Evolutionary conservation across 2,113 vertebrate species (phyloP), one percentile per base, ranked within the genome.

Genomic region (Pteruthius melanotis): DNA sequence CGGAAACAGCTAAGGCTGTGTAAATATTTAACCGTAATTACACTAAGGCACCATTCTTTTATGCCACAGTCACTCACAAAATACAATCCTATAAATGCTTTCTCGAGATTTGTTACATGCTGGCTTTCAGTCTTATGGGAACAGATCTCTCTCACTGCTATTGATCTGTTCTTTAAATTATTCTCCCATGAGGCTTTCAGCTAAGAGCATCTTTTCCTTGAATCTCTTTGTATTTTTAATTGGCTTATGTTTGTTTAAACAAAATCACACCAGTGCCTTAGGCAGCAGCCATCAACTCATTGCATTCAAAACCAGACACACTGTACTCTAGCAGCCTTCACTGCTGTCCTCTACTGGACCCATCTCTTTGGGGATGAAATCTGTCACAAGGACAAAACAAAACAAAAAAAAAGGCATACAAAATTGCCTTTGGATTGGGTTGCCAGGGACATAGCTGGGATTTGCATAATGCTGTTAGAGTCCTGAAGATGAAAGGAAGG

Each of bases 231-330:
- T 96, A 91, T 95, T 97, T 97, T 97, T 97, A 97, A 97, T 97
- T 97, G 96, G 95, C 95, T 97, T 97, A 97, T 94, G 96, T 97
- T 97, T 97, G 96, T 97, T 97, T 97, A 97, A 97, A 97, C 89
- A 97, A 96, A 97, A 97, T 96, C 96, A 94, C 95, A 96, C 89
- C 72, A 96, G 74, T 45, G 95, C 95, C 94, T 96, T 80, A 94
- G 92, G 96, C 91, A 87, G 68, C 53, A 94, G 70, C 64, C 85
- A 7, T 87, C 28, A 5, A 82, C 70, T 89, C 84, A 56, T 83
- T 92, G 68, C 66, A 87, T 95, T 97, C 80, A 94, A 87, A 97
- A 87, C 70, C 91, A 95, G 85, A 72, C 66, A 82, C 47, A 65
- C 83, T 69, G 71, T 94, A 92, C 57, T 45, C 54, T 3, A 66